Percentiles rank a stretch among this genome's conserved stretches.
Conservation (phyloP, 2,113 vertebrate genomes). For the Marmota flaviventris region DNA sequence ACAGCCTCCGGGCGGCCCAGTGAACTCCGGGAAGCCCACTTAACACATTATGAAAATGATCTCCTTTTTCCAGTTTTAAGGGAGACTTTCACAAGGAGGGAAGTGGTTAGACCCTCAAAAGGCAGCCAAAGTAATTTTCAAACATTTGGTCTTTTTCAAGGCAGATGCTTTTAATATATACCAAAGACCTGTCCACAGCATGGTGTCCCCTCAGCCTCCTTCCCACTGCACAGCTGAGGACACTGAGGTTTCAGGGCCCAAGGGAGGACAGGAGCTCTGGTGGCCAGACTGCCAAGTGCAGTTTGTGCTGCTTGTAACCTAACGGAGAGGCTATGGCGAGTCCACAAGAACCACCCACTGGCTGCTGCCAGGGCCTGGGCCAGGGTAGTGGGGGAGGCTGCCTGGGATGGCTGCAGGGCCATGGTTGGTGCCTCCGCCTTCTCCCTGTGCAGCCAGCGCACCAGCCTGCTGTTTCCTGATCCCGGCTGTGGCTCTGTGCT, state of each 20-base stretch:
- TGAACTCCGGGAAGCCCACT: background rate
- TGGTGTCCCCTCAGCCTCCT: rapidly evolving
- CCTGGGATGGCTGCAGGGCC: no score
- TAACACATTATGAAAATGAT: background rate
- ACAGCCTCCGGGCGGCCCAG: background rate
- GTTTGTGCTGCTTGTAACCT: background rate
- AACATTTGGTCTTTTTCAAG: conserved; percentile 5
- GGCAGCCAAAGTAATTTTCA: background rate
- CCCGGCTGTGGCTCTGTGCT: background rate
- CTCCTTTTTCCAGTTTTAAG: background rate
- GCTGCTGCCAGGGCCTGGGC: no score
- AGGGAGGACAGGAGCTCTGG: background rate
- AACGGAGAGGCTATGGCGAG: background rate
- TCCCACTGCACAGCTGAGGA: background rate
- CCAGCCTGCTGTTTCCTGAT: no score
- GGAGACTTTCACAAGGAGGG: background rate
- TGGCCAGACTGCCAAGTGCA: background rate
- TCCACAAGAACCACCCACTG: rapidly evolving
- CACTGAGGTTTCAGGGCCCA: background rate
- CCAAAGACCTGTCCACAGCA: rapidly evolving
- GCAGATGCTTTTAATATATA: background rate
- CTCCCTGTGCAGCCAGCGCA: no score
- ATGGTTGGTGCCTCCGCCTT: no score
- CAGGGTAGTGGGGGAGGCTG: no score
- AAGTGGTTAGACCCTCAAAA: background rate